These are phyloP conservation scores for Icerya purchasi DNA, from an alignment of 2,888 invertebrate species.

Conservation along the genomic window DNA sequence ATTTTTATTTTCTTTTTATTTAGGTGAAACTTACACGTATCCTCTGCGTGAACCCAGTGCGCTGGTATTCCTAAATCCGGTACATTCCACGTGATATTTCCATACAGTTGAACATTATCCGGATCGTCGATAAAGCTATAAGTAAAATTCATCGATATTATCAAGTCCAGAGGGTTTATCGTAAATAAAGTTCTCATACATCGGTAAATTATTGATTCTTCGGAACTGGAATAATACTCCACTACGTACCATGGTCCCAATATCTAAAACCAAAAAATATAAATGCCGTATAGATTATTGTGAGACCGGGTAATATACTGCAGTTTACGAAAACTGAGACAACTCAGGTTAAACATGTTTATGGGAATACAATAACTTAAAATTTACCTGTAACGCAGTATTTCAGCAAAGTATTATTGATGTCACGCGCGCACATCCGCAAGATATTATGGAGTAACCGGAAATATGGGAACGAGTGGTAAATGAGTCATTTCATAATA, in stretches of 20 bases:
- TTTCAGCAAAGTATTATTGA: too few species aligned
- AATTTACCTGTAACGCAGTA: too few species aligned
- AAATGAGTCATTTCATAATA: too few species aligned
- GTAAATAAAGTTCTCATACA: conserved; percentile 62
- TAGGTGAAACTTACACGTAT: conserved; percentile 63
- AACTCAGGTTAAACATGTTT: background rate
- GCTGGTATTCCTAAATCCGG: conserved; percentile 49
- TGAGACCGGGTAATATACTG: background rate
- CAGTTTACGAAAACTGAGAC: background rate
- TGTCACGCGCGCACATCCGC: too few species aligned
- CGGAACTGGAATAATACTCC: conserved; percentile 72
- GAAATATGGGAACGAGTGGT: too few species aligned
- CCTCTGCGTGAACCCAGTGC: conserved; percentile 71
- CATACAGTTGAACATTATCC: conserved; percentile 49
- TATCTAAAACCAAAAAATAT: conserved; percentile 31
- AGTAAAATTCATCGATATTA: conserved; percentile 53
- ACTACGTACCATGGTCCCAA: conserved; percentile 67
- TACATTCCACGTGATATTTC: conserved; percentile 71
- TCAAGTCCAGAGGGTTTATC: conserved; percentile 23
- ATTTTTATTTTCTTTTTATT: too few species aligned
- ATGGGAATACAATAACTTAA: background rate
- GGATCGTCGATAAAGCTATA: conserved; percentile 72
- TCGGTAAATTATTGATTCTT: conserved; percentile 62
- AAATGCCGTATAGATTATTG: too few species aligned
- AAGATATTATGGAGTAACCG: too few species aligned